Conservation (phyloP, 2,797 vertebrate genomes). For the Neostethus bicornis region DNA sequence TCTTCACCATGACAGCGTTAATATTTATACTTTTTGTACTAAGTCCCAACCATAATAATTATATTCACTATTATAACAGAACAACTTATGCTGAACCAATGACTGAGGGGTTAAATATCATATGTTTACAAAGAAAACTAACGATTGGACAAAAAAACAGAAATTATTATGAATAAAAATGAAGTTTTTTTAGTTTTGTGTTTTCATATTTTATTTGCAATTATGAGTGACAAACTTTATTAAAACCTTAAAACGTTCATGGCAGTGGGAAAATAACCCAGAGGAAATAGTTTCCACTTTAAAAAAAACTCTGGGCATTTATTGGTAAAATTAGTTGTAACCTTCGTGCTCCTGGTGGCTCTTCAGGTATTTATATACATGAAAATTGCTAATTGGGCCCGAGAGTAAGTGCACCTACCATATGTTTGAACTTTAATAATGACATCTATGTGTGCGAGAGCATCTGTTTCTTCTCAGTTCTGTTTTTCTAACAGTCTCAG, state of each 20-base stretch:
- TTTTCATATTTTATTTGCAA: background rate
- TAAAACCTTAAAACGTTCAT: background rate
- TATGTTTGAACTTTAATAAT: slow-evolving; percentile 36
- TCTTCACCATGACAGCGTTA: no score
- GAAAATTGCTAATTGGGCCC: slow-evolving; percentile 32
- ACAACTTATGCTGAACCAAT: no score
- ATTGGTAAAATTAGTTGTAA: slow-evolving; percentile 10
- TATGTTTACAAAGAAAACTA: no score
- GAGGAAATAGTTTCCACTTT: slow-evolving; percentile 8
- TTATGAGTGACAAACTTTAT: background rate
- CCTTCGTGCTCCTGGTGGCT: background rate
- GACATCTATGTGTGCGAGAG: slow-evolving; percentile 43
- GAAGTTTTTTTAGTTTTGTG: background rate
- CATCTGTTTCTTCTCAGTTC: slow-evolving; percentile 52
- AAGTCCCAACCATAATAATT: no score
- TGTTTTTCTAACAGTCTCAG: slow-evolving; percentile 59
- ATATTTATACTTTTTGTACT: no score
- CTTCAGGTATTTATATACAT: slow-evolving; percentile 19
- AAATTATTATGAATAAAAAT: no score
- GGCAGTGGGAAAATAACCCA: background rate
- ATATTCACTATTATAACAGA: no score
- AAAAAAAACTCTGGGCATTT: slow-evolving; percentile 13
- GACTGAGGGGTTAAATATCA: no score
- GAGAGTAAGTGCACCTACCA: slow-evolving; percentile 15
- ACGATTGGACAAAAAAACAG: no score